Conservation (phyloP, 2,797 vertebrate genomes). For the Lepidocolaptes lacrymiger region DNA sequence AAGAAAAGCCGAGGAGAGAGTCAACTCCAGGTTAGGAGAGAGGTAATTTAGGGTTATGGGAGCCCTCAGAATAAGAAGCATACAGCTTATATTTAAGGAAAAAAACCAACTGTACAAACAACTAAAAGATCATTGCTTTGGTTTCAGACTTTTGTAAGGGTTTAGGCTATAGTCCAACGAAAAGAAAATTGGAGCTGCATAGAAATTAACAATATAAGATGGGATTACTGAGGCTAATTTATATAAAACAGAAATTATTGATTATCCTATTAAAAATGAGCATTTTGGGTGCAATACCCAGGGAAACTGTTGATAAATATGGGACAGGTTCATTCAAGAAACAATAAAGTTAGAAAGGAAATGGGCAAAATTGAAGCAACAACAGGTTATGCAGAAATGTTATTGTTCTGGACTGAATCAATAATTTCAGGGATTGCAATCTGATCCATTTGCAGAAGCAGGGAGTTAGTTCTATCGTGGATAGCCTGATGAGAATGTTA, state of each 20-base stretch:
- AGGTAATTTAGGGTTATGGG: background rate
- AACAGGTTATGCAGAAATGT: background rate
- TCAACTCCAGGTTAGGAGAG: background rate
- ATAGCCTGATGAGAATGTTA: background rate
- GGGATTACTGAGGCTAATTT: background rate
- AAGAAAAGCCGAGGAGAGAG: background rate
- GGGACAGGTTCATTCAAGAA: background rate
- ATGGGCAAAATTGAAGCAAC: background rate
- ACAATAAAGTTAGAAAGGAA: background rate
- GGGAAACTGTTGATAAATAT: background rate
- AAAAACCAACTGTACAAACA: fast-evolving
- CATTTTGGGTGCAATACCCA: background rate
- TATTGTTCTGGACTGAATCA: background rate
- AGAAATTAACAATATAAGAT: background rate
- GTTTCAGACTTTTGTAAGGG: background rate
- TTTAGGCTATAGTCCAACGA: background rate
- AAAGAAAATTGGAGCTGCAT: background rate
- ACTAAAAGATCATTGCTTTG: background rate
- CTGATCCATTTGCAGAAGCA: background rate
- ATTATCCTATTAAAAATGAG: background rate
- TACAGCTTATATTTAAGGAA: background rate
- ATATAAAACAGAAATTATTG: background rate
- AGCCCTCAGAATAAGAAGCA: background rate
- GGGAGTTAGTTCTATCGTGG: background rate
- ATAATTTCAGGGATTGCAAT: background rate